A percentile compares a stretch with the other conserved stretches of the same genome.
Conservation (phyloP, 1,140 invertebrate species). For the Tetranychus urticae region DNA sequence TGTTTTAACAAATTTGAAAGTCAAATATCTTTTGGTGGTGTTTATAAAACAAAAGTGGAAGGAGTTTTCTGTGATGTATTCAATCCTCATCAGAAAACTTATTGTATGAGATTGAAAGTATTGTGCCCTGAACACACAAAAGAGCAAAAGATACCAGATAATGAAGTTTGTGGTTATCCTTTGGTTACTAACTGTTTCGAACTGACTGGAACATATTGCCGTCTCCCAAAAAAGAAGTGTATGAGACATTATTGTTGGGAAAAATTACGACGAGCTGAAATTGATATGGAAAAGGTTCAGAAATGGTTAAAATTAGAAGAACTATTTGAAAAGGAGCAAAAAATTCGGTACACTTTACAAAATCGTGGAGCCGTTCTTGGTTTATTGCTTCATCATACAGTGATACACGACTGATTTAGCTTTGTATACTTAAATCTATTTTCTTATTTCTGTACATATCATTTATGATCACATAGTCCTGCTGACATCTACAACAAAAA, state of each 20-base stretch:
- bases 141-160: conserved; percentile 54
- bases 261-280: conserved; percentile 65
- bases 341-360: conserved; percentile 55
- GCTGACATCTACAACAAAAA: no score
- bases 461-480: no score
- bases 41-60: conserved; percentile 79
- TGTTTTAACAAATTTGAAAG: conserved; percentile 84
- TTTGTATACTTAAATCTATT: no score
- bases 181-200: conserved; percentile 32
- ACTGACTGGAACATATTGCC: conserved; percentile 52
- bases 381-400: conserved; percentile 78
- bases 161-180: conserved; percentile 66
- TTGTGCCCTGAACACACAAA: conserved; percentile 95
- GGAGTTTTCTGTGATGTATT: conserved; percentile 96
- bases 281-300: conserved; percentile 37
- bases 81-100: conserved; percentile 65
- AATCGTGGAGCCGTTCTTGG: conserved; percentile 68
- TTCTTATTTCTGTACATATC: no score
- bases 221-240: conserved; percentile 68
- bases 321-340: conserved; percentile 64
- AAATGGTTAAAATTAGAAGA: conserved; percentile 86
- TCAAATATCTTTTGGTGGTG: conserved; percentile 76
- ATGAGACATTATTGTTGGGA: conserved; percentile 85
- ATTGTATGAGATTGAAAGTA: conserved; percentile 82
- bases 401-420: conserved; percentile 17